Evolutionary conservation across 2,797 vertebrate genomes (phyloP), one percentile per base, ranked within the genome.

Genomic region (Chrosomus eos): DNA sequence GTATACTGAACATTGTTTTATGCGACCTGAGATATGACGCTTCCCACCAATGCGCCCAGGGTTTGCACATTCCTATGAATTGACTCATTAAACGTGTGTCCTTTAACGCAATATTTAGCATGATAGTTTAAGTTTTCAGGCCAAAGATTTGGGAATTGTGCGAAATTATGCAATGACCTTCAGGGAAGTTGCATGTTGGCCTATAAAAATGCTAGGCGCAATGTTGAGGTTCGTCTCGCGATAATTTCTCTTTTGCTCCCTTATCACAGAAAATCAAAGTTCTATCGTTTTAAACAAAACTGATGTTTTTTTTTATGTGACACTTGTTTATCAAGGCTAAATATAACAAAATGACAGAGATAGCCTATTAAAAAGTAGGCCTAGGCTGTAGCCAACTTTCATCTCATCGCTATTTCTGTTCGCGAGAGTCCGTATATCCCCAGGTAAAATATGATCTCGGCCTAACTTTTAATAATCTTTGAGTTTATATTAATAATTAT

Each of bases 1-100:
- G 89, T 84, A 88, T 85, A 85, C 89, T 48, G 91, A 91, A 92
- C 92, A 96, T 96, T 96, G 95, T 96, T 93, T 96, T 95, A 95
- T 68, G 28, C 90, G 94, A 90, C 92, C 91, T 90, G 92, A 91
- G 82, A 92, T 92, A 95, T 95, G 93, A 94, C 93, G 93, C 93
- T 95, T 94, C 93, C 92, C 94, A 96, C 94, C 93, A 93, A 93
- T 90, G 93, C 91, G 87, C 91, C 88, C 62, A 85, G 85, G 28
- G 21, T 62, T 58, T 77, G 73, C 89, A 90, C 89, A 95, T 95
- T 94, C 93, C 94, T 93, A 92, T 94, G 93, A 91, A 90, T 88
- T 68, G 90, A 88, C 81, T 80, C 89, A 87, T 75, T 85, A 81
- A 88, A 81, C 81, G 86, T 83, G 81, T 87, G 88, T 90, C 88